Percentiles rank a stretch among this genome's conserved stretches.
These are phyloP conservation scores for Coptodon bakossiorum DNA, from an alignment of 2,113 vertebrate species.

Conservation along the genomic window DNA sequence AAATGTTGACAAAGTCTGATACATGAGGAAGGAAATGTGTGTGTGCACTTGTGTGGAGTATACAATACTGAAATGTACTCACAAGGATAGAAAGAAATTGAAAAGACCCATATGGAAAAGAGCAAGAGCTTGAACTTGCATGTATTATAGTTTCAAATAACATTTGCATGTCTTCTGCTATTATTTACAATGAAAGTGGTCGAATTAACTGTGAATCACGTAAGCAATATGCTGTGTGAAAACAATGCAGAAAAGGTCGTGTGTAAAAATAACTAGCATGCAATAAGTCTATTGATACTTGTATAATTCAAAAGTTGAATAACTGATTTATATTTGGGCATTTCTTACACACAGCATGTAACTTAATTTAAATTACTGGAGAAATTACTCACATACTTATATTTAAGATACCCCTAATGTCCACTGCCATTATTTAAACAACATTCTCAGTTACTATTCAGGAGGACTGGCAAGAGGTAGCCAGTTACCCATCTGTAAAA, in stretches of 20 bases:
- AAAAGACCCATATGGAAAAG: not conserved
- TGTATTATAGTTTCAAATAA: not conserved
- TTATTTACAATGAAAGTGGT: not conserved
- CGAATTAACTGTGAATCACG: fast-evolving
- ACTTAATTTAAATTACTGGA: not conserved
- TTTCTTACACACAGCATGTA: not conserved
- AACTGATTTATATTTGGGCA: not conserved
- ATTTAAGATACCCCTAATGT: not conserved
- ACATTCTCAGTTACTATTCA: not conserved
- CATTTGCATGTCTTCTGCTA: not conserved
- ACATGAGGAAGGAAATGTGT: not conserved
- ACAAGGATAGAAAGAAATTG: not conserved
- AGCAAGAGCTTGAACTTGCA: not conserved
- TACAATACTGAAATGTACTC: not conserved
- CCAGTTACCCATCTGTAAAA: not conserved
- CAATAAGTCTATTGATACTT: not conserved
- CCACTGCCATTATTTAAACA: not conserved
- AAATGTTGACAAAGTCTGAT: slow-evolving; percentile 33
- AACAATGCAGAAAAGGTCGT: not conserved
- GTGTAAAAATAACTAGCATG: not conserved
- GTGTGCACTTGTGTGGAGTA: not conserved
- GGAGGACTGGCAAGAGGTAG: not conserved
- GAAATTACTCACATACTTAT: not conserved
- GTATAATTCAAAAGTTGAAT: not conserved
- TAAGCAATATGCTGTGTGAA: not conserved